phyloP scores from a whole-genome alignment of 2,113 vertebrate species.

The Archilochus colubris region DNA sequence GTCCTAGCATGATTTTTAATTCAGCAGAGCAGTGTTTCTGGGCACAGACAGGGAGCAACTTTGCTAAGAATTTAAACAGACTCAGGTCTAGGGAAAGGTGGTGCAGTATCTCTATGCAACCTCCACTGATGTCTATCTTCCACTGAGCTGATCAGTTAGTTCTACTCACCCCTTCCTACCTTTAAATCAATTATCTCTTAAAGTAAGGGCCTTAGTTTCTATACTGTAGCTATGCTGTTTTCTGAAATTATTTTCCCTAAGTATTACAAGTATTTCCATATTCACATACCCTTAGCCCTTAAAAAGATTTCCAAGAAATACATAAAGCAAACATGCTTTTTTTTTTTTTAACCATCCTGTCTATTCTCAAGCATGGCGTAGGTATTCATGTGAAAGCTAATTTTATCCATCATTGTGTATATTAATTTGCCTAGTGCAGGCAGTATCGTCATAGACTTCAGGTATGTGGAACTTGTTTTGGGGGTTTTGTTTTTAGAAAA shows the following conservation, averaged over 20 bases:
- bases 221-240: background rate
- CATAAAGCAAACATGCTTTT: background rate
- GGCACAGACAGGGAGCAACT: background rate
- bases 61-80: background rate
- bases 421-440: background rate
- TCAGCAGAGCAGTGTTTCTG: background rate
- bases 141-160: background rate
- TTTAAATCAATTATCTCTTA: background rate
- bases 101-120: background rate
- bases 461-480: background rate
- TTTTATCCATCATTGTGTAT: background rate
- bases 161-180: background rate
- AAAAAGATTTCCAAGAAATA: background rate
- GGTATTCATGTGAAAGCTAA: background rate
- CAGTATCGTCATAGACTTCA: background rate
- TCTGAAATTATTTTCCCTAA: background rate
- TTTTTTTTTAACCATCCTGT: background rate
- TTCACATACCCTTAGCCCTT: background rate
- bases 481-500: no score
- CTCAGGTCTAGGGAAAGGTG: background rate
- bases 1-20: background rate
- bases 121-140: background rate
- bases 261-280: background rate
- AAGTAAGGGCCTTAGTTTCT: background rate
- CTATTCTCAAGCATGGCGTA: background rate